Base-by-base conservation (phyloP, 1,140 invertebrate genomes). In the Scaptomyza pallida region DNA sequence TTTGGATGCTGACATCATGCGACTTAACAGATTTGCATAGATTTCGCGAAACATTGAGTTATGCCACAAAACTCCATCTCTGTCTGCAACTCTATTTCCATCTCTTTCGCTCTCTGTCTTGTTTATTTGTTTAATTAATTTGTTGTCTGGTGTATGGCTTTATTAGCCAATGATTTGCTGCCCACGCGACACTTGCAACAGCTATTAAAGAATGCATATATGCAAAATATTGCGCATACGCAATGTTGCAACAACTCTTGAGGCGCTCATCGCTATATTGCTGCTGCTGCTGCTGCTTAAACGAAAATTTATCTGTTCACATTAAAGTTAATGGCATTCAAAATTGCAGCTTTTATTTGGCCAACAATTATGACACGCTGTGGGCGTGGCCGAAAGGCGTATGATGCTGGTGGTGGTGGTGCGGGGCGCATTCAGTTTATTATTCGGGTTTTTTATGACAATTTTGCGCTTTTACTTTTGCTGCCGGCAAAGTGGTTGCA, bases 91-190 rank as follows among this genome's bases (percentile, higher is more conserved):
- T 48, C 56, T 51, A 33, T 60, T 59, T 75, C 48, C 50, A 45
- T 44, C 52, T 59, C 69, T 44, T 9, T 30, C 33, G 10, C 23
- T 57, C 41, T 5, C 12, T 6, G 9, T 80, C 68, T 80, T 80
- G 75, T 81, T 80, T 77, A 74, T 77, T 86, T 85, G 81, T 74
- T 80, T 85, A 85, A 85, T 85, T 85, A 88, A 85, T 85, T 85
- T 85, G 81, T 86, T 59, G 60, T 9, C 40, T 69, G 52, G 37
- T 57, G 64, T 50, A 71, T 75, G 61, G 62, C 81, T 77, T 69
- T 73, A 76, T 76, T 62, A 75, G 59, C 52, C 43, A 45, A 41
- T 55, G 61, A n/a, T 12, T n/a, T 4, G 35, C 68, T 30, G 77
- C 81, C 81, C 60, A 85, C 80, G 77, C 73, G 43, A 67, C 77